These are phyloP conservation scores for Sternarchorhynchus goeldii DNA, from an alignment of 2,797 vertebrate genomes.

Conservation along the genomic window DNA sequence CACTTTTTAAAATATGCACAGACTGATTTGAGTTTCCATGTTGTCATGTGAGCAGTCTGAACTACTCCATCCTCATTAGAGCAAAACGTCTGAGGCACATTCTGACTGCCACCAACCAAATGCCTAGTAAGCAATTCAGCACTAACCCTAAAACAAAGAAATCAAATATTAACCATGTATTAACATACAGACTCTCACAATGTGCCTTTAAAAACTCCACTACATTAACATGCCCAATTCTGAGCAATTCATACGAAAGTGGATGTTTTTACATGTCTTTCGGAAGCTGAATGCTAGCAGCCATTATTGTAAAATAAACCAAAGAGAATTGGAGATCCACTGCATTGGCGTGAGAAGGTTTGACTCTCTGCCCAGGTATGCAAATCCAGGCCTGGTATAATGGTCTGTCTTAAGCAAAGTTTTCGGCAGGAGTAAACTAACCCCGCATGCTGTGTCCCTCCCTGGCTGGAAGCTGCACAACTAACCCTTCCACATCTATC, in stretches of 20 bases:
- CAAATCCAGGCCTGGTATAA: slow-evolving; percentile 23
- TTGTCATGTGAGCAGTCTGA: neutral
- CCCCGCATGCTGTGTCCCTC: neutral
- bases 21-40: neutral
- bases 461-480: slow-evolving; percentile 15
- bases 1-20: neutral
- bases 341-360: neutral
- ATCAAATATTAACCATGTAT: no score
- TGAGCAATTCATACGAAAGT: neutral
- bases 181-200: no score
- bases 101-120: no score
- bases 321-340: neutral
- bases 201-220: no score
- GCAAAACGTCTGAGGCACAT: neutral
- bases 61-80: neutral
- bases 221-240: no score
- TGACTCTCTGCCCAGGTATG: slow-evolving; percentile 10
- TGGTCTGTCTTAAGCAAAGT: slow-evolving; percentile 21
- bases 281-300: neutral
- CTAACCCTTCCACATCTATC: slow-evolving; percentile 1
- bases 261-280: neutral
- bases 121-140: no score
- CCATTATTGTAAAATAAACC: neutral
- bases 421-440: neutral
- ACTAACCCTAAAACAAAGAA: no score